Evolutionary conservation across 2,888 invertebrate genomes (phyloP).

Genomic region (Euphydryas editha): DNA sequence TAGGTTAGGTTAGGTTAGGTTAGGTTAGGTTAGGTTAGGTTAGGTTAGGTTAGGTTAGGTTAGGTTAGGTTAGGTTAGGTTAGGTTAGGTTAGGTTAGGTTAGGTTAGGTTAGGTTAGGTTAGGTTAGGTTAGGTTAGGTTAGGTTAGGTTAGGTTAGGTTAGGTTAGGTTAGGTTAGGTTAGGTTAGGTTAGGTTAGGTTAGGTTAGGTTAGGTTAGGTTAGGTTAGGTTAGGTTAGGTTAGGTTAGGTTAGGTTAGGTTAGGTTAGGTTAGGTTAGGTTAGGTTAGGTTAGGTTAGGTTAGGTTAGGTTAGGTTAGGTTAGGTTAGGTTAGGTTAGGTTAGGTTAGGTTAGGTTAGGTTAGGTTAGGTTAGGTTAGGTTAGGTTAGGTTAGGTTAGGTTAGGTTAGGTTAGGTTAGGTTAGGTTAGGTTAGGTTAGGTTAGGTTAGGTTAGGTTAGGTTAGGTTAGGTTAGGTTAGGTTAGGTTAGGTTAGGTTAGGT

Average conservation of each 20-base stretch:
- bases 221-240: conserved; percentile 16
- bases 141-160: conserved; percentile 41
- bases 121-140: conserved; percentile 28
- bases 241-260: conserved; percentile 18
- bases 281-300: conserved; percentile 36
- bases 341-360: conserved; percentile 25
- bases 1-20: conserved; percentile 14
- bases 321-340: conserved; percentile 13
- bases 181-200: conserved; percentile 25
- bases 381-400: conserved; percentile 35
- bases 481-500: conserved; percentile 20
- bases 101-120: conserved; percentile 44
- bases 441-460: conserved; percentile 22
- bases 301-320: conserved; percentile 36
- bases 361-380: conserved; percentile 37
- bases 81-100: conserved; percentile 44
- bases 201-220: conserved; percentile 29
- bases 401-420: conserved; percentile 37
- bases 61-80: conserved; percentile 43
- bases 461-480: too few species aligned
- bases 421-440: conserved; percentile 36
- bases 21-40: conserved; percentile 20
- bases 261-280: conserved; percentile 21
- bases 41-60: conserved; percentile 35
- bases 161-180: conserved; percentile 37